A percentile compares a stretch with the other conserved stretches of the same genome.
Conservation (phyloP, 2,888 invertebrate genomes). For the Caenorhabditis angaria region DNA sequence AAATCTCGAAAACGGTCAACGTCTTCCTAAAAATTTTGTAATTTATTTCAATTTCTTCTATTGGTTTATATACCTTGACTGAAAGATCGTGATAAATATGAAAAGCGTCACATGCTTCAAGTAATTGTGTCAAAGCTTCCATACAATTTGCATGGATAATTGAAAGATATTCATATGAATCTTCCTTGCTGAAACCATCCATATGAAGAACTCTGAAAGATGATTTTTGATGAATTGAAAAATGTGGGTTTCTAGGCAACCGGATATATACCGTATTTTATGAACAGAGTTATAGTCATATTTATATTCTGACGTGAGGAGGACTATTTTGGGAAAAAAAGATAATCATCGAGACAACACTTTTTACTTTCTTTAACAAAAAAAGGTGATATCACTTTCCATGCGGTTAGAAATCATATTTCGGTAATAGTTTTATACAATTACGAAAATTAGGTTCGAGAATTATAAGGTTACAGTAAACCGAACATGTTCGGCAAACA, state of each 20-base stretch:
- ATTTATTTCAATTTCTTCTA: background rate
- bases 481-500: too few species aligned
- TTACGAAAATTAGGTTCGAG: too few species aligned
- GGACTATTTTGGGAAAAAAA: too few species aligned
- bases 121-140: constrained; percentile 48
- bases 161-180: constrained; percentile 44
- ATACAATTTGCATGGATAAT: constrained; percentile 55
- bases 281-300: too few species aligned
- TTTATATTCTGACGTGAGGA: too few species aligned
- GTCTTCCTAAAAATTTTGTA: constrained; percentile 50
- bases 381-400: too few species aligned
- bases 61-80: constrained; percentile 30
- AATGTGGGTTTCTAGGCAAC: background rate
- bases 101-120: constrained; percentile 44
- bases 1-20: constrained; percentile 50
- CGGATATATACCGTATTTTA: background rate
- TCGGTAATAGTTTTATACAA: too few species aligned
- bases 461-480: too few species aligned
- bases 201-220: constrained; percentile 55
- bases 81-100: constrained; percentile 45
- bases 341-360: too few species aligned
- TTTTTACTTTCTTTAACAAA: constrained; percentile 2
- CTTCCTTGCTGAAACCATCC: constrained; percentile 56
- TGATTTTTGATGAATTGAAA: background rate
- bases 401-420: too few species aligned